Base-by-base conservation (phyloP, 2,797 vertebrate genomes). In the Poliocrania exsul region DNA sequence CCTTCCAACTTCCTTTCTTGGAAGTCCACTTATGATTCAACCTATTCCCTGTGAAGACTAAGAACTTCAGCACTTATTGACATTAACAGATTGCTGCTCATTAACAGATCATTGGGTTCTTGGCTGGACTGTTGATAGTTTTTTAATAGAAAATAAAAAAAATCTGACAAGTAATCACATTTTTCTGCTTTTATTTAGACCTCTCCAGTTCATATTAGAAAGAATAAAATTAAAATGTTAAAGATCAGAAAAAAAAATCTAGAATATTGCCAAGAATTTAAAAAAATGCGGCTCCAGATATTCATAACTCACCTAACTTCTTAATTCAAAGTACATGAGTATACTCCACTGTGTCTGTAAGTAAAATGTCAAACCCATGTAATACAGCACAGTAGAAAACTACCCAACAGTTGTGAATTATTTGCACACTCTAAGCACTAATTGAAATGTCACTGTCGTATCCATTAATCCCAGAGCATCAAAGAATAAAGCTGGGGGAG, bases 341-440 rank as follows among this genome's bases (percentile, higher is more conserved):
- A 81, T 75, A 62, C 29, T 81, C 33, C 65, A 86, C 85, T 71
- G 65, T 80, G 58, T 69, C 81, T 88, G 6, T 71, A 91, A 88
- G 51, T 90, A 91, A 97, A 96, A 92, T 60, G 93, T 90, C 94
- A 96, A 95, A 94, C 85, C 88, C 92, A 95, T 96, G 88, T 93
- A 97, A 97, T 93, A 97, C 95, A 95, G 88, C 97, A 97, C 96
- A 97, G 95, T 97, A 98, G 96, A 97, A 98, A 98, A 94, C 89
- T 97, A 97, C 89, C 95, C 97, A 97, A 97, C 97, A 97, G 84
- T 78, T 80, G 87, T 97, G 97, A 98, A 96, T 98, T 97, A 98
- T 97, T 93, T 18, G 49, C 90, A 95, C 96, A 93, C 95, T 92
- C 90, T 91, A 89, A 96, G 92, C 94, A 92, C 95, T 96, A 97